Conservation (phyloP, 2,113 vertebrate genomes). For the Gallinago jamesoni region DNA sequence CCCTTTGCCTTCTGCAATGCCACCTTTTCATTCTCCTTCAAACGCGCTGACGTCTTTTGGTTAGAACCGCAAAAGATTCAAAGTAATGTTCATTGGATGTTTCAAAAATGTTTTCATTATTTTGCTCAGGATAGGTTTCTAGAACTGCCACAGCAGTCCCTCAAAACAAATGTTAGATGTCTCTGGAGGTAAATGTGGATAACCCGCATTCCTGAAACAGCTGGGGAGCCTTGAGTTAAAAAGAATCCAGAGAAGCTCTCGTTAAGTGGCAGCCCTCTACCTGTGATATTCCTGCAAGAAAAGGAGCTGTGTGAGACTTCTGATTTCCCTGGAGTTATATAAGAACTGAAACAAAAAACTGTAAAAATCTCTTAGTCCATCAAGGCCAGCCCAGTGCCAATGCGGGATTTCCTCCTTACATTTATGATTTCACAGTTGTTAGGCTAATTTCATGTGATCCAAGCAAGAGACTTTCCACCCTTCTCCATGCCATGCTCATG, state of each 20-base stretch:
- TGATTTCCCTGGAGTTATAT: neutral
- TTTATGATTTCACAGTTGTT: neutral
- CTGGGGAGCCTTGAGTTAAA: neutral
- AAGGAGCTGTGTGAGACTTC: neutral
- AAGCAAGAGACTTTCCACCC: neutral
- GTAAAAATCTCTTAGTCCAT: neutral
- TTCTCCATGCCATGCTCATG: neutral
- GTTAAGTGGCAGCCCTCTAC: neutral
- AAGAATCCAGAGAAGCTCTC: neutral
- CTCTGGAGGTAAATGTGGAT: neutral
- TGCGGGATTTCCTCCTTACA: neutral
- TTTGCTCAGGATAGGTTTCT: neutral
- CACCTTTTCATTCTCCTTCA: neutral
- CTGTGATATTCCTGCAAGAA: neutral
- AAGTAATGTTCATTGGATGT: neutral
- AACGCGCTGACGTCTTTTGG: neutral
- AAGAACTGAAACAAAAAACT: neutral
- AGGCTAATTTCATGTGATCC: neutral
- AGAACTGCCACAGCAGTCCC: neutral
- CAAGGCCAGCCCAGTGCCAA: neutral
- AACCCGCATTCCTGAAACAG: neutral
- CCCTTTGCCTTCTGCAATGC: neutral
- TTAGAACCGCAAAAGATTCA: neutral
- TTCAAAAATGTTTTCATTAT: neutral
- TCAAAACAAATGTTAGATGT: neutral